Conservation (phyloP, 2,113 vertebrate species). For the Lophura nycthemera region DNA sequence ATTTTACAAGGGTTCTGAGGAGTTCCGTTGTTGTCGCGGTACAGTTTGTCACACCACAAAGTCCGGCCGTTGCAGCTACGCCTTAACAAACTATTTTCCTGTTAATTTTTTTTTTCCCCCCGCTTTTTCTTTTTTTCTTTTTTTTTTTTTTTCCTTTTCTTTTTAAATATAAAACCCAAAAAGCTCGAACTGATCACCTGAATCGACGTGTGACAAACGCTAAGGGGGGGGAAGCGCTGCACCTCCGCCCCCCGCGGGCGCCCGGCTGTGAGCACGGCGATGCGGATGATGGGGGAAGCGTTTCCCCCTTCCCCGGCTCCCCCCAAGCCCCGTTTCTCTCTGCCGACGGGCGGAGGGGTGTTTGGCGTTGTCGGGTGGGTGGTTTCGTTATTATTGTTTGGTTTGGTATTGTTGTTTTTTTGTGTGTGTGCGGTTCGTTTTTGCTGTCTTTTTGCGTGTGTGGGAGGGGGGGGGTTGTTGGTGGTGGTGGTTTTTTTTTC, state of each 20-base stretch:
- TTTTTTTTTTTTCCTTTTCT: background rate
- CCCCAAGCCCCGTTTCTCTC: background rate
- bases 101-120: background rate
- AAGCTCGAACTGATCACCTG: conserved; percentile 82
- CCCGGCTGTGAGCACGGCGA: conserved; percentile 78
- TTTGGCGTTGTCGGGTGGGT: background rate
- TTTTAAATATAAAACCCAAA: conserved; percentile 70
- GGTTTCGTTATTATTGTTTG: background rate
- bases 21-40: conserved; percentile 86
- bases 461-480: no score
- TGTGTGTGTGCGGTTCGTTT: no score
- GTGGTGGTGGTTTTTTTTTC: background rate
- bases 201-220: conserved; percentile 79
- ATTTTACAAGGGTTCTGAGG: conserved; percentile 94
- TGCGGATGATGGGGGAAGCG: background rate
- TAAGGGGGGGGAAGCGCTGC: conserved; percentile 62
- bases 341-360: no score
- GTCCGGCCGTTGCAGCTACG: conserved; percentile 75
- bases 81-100: conserved; percentile 48
- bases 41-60: conserved; percentile 83
- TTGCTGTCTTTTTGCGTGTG: no score
- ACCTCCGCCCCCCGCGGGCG: background rate
- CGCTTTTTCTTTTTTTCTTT: background rate
- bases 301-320: background rate
- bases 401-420: no score